Percentiles rank a stretch among this genome's conserved stretches.
Evolutionary conservation across 2,113 vertebrate species (phyloP).

Genomic region (Silurus glanis): DNA sequence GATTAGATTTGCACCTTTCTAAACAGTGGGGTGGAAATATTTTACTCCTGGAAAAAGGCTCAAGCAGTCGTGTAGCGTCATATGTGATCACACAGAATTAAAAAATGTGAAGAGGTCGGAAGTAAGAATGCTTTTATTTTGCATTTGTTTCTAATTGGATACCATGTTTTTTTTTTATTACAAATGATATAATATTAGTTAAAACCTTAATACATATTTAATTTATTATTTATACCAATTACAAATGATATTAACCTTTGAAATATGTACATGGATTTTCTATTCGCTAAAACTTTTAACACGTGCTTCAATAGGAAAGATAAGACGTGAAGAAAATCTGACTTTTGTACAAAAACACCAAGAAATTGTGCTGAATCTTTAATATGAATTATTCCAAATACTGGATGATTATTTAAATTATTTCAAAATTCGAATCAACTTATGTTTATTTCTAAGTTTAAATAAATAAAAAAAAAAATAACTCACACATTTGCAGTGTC

Average conservation of each 20-base stretch:
- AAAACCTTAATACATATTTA: too few species aligned
- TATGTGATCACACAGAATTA: too few species aligned
- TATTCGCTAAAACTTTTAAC: too few species aligned
- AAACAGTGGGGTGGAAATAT: constrained; percentile 30
- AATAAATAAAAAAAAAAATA: too few species aligned
- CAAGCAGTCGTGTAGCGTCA: constrained; percentile 22
- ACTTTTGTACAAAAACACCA: background rate
- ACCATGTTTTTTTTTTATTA: background rate
- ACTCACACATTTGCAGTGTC: too few species aligned
- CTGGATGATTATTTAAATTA: too few species aligned
- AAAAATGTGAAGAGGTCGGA: background rate
- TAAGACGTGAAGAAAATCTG: background rate
- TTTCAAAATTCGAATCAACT: too few species aligned
- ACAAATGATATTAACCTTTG: too few species aligned
- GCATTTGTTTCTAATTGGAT: background rate
- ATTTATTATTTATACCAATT: too few species aligned
- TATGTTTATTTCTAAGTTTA: too few species aligned
- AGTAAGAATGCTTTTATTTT: background rate
- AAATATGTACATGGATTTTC: too few species aligned
- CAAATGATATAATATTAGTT: background rate
- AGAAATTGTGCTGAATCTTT: background rate
- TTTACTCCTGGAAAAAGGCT: constrained; percentile 25
- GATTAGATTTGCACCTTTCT: constrained; percentile 26
- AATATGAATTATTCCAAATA: background rate
- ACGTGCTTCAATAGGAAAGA: background rate